Percentiles rank a stretch among this genome's conserved stretches.
Conservation (phyloP, 2,113 vertebrate genomes). For the Ammodytes dubius region DNA sequence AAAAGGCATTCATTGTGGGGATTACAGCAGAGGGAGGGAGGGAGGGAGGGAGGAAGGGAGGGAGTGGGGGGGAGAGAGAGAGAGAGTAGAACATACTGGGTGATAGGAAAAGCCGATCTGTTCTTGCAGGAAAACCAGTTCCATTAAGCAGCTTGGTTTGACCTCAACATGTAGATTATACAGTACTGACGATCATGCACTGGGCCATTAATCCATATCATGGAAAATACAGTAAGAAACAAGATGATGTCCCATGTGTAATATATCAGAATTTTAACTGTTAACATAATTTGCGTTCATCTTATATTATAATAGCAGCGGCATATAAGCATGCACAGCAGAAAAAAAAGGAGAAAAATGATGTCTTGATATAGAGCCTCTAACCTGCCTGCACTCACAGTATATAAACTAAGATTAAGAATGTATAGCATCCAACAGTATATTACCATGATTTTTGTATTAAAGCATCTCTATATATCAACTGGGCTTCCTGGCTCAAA, state of each 20-base stretch:
- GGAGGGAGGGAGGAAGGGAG: conserved; percentile 2
- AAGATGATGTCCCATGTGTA: neutral
- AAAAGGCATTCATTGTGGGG: conserved; percentile 43
- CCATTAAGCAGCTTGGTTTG: conserved; percentile 73
- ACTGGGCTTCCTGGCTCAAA: conserved; percentile 26
- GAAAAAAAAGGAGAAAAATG: neutral
- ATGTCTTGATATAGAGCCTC: neutral
- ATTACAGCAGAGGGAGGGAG: conserved; percentile 42
- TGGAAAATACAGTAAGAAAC: conserved; percentile 26
- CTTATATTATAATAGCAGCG: neutral
- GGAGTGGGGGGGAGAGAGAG: neutral
- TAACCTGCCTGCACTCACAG: neutral
- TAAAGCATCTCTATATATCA: conserved; percentile 44
- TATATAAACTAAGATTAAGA: conserved; percentile 34
- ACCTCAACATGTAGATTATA: conserved; percentile 64
- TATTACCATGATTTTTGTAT: conserved; percentile 51
- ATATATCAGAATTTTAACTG: neutral
- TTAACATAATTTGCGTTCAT: neutral
- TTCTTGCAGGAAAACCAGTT: conserved; percentile 53
- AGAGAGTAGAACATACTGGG: conserved; percentile 6
- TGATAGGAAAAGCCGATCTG: conserved; percentile 54
- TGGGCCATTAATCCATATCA: conserved; percentile 52
- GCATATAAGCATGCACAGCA: neutral
- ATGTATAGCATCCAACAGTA: conserved; percentile 24
- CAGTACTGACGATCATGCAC: conserved; percentile 12